Conservation (phyloP, 2,113 vertebrate species). For the Ictalurus furcatus region DNA sequence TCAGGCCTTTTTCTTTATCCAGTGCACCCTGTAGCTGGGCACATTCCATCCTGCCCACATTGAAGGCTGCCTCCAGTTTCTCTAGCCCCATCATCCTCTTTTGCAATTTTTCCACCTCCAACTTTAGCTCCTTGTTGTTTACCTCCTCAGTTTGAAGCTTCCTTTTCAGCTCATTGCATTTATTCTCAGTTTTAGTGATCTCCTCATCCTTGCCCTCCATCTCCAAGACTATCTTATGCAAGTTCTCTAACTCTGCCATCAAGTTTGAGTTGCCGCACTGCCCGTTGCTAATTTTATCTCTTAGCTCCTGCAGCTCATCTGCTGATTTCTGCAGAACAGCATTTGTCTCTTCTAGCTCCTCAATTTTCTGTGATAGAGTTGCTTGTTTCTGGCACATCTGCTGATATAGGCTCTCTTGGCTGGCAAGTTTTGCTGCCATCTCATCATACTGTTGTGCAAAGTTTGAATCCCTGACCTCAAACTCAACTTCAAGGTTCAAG, state of each 20-base stretch:
- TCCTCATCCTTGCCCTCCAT: constrained; percentile 98
- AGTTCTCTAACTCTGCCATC: constrained; percentile 90
- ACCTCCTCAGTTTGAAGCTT: constrained; percentile 87
- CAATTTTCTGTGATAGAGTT: constrained; percentile 81
- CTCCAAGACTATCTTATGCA: constrained; percentile 88
- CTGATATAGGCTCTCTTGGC: constrained; percentile 83
- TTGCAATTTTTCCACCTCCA: constrained; percentile 91
- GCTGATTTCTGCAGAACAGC: constrained; percentile 84
- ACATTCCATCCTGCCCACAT: constrained; percentile 83
- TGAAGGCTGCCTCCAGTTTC: constrained; percentile 87
- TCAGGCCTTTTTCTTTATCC: constrained; percentile 86
- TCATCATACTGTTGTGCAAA: constrained; percentile 91
- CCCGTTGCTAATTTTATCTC: constrained; percentile 87
- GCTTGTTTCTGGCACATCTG: constrained; percentile 85
- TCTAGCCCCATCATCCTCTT: constrained; percentile 91
- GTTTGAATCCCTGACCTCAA: constrained; percentile 82
- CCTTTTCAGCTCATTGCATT: constrained; percentile 87
- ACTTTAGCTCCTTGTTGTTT: constrained; percentile 82
- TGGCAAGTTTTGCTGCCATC: constrained; percentile 84
- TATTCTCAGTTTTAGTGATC: constrained; percentile 89
- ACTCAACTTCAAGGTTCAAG: constrained; percentile 84
- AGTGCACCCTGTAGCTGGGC: constrained; percentile 82
- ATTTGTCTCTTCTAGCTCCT: constrained; percentile 89
- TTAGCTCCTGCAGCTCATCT: constrained; percentile 87
- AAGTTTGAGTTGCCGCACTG: constrained; percentile 90